A percentile compares a stretch with the other conserved stretches of the same genome.
Conservation (phyloP, 2,888 invertebrate species). For the Subacronicta megacephala region DNA sequence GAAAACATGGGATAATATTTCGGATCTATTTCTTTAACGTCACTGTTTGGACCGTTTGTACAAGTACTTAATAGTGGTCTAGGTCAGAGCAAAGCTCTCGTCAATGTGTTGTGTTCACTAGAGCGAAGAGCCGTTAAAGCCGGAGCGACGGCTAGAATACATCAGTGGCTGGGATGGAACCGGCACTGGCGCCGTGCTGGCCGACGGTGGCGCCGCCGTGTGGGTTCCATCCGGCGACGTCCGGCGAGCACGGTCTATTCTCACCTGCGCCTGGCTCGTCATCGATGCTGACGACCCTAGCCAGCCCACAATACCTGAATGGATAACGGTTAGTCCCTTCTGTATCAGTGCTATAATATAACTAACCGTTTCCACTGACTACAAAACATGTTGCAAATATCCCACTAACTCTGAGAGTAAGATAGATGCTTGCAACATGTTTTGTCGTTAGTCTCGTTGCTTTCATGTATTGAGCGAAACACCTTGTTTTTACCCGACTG, state of each 20-base stretch:
- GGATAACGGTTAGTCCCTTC: constrained; percentile 89
- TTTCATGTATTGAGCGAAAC: background rate
- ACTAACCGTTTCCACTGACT: too few species aligned
- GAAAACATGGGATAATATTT: too few species aligned
- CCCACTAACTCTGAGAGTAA: too few species aligned
- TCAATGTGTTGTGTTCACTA: constrained; percentile 73
- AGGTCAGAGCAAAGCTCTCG: too few species aligned
- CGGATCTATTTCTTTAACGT: too few species aligned
- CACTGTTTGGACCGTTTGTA: too few species aligned
- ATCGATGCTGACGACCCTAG: constrained; percentile 92
- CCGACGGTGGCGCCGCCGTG: constrained; percentile 94
- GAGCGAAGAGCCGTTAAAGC: constrained; percentile 94
- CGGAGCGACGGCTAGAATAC: constrained; percentile 93
- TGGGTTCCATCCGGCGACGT: constrained; percentile 98
- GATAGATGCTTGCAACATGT: too few species aligned
- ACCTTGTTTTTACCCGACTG: too few species aligned
- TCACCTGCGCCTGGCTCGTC: constrained; percentile 97
- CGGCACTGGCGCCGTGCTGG: constrained; percentile 92
- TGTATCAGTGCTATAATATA: background rate
- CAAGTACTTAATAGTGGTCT: too few species aligned
- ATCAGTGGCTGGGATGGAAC: constrained; percentile 95
- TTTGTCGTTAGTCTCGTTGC: too few species aligned
- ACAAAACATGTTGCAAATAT: too few species aligned
- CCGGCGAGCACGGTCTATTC: constrained; percentile 94
- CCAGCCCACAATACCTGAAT: constrained; percentile 91